Percentiles rank a stretch among this genome's conserved stretches.
Evolutionary conservation across 2,888 invertebrate genomes (phyloP).

Genomic region (Cryptocheilus praepositus): DNA sequence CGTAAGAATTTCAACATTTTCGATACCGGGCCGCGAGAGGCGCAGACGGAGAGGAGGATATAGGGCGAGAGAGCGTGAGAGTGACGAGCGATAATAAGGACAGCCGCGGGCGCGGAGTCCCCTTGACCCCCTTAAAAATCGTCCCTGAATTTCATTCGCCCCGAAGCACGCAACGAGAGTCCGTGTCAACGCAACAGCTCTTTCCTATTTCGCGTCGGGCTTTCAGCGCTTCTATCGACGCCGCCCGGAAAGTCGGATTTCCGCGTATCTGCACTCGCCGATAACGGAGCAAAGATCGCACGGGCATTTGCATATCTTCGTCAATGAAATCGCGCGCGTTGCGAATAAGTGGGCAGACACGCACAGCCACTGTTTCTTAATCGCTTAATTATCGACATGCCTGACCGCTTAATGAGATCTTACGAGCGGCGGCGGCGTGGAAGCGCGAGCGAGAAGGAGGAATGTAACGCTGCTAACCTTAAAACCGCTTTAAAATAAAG

Average conservation of each 20-base stretch:
- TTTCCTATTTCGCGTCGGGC: constrained; percentile 20
- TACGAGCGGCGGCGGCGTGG: background rate
- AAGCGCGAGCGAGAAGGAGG: background rate
- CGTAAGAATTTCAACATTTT: constrained; percentile 43
- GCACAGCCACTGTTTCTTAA: background rate
- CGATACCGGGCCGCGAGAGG: constrained; percentile 20
- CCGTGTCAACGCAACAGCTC: constrained; percentile 41
- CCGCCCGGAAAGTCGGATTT: no score
- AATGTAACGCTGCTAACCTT: background rate
- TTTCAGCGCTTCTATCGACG: no score
- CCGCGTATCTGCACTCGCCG: no score
- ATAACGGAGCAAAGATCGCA: no score
- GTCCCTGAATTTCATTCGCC: constrained; percentile 60
- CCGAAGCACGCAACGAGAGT: constrained; percentile 37
- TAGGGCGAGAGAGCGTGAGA: background rate
- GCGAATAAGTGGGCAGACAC: no score
- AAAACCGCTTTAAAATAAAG: constrained; percentile 1
- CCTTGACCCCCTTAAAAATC: constrained; percentile 68
- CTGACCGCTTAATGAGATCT: constrained; percentile 1
- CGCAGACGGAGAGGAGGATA: background rate
- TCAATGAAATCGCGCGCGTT: background rate
- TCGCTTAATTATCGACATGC: constrained; percentile 1
- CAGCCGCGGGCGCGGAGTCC: constrained; percentile 56
- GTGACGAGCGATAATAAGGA: constrained; percentile 52
- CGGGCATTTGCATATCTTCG: background rate